phyloP scores from a whole-genome alignment of 2,888 invertebrate genomes.

The Cynaeus angustus region DNA sequence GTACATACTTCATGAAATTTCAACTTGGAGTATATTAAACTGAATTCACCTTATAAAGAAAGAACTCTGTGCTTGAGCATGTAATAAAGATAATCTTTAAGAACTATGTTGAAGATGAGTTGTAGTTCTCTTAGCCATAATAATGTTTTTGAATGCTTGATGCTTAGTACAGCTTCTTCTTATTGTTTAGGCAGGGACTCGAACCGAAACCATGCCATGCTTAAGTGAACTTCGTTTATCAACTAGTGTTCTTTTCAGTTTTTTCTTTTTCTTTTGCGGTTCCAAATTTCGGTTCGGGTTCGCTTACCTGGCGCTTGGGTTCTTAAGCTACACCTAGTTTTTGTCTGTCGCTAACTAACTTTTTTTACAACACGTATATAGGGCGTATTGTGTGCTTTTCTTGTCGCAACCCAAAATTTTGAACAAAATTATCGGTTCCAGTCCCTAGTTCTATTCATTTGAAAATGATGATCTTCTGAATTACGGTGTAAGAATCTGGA shows the following conservation, averaged over 20 bases:
- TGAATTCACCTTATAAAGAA: conserved; percentile 47
- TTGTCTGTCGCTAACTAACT: conserved; percentile 44
- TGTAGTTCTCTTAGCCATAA: conserved; percentile 59
- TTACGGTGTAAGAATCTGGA: conserved; percentile 29
- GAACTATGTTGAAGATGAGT: conserved; percentile 57
- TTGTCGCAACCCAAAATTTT: conserved; percentile 41
- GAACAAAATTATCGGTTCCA: conserved; percentile 65
- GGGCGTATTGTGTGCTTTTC: conserved; percentile 50
- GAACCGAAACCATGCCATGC: conserved; percentile 67
- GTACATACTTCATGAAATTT: conserved; percentile 44
- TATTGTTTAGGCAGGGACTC: conserved; percentile 71
- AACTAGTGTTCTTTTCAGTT: conserved; percentile 19
- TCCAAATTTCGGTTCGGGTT: conserved; percentile 70
- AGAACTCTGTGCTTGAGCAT: conserved; percentile 67
- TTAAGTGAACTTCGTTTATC: conserved; percentile 15
- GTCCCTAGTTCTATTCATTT: conserved; percentile 64
- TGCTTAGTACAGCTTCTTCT: conserved; percentile 69
- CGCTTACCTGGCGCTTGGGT: conserved; percentile 68
- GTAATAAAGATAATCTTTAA: conserved; percentile 55
- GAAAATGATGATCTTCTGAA: conserved; percentile 62
- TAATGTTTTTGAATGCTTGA: conserved; percentile 65
- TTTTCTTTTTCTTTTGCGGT: conserved; percentile 43
- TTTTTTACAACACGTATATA: conserved; percentile 42
- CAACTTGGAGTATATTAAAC: conserved; percentile 38
- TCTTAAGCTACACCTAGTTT: conserved; percentile 53